Base-by-base conservation (phyloP, 1,140 invertebrate genomes). In the Archegozetes longisetosus region DNA sequence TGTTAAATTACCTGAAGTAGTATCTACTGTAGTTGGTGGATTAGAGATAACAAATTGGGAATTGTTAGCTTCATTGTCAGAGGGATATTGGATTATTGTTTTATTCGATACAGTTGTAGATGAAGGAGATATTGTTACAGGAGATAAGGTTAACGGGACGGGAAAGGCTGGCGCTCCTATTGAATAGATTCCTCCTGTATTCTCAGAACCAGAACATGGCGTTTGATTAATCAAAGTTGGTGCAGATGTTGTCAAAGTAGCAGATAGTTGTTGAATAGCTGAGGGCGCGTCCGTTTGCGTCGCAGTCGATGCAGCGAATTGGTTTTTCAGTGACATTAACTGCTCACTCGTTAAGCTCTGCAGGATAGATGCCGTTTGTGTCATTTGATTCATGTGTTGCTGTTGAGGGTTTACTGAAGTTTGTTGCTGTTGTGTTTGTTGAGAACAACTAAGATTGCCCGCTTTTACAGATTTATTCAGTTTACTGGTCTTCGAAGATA, bases 391-490 rank as follows among this genome's bases (percentile, higher is more conserved):
- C 26, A 58, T 70, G 64, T 72, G 67, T 65, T 67, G 68, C 55
- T 71, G 48, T 17, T 23, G 22, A 47, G 29, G 2, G 1, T 14
- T 12, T 1, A 70, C 61, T 74, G 73, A 13, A 75, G 75, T 64
- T 75, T 73, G 20, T 76, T 68, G 59, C 75, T 69, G 29, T 72
- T 74, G 64, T 73, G 72, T 61, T 71, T 66, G 1, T 69, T 65
- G 32, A 74, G 74, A 60, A 73, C 72, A 3, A 70, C 69, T 61
- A n/a, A n/a, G n/a, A 75, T 72, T 24, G 68, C 67, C 1, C 65
- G 64, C 32, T 59, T 61, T 46, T 65, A 66, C 22, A 62, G 66
- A 56, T 66, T n/a, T 73, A 69, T 50, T 73, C 71, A 24, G 73
- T 24, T 65, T 66, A 29, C 66, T 61, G 61, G 70, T 64, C 26